Conservation (phyloP, 2,797 vertebrate species). For the Muraenolepis orangiensis region DNA sequence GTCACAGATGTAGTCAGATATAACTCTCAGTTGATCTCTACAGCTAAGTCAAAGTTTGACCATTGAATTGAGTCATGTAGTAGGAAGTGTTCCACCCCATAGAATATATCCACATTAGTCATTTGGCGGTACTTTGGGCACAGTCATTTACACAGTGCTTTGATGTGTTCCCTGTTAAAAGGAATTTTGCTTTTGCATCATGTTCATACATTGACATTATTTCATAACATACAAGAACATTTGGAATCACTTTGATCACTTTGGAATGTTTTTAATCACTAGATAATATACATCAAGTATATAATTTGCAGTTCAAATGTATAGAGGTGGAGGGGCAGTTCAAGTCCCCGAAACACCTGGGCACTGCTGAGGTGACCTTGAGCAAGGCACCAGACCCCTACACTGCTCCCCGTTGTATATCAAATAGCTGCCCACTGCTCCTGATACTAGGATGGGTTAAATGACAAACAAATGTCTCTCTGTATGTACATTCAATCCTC, state of each 20-base stretch:
- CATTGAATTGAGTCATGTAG: slow-evolving; percentile 27
- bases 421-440: too few relatives aligned
- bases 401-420: too few relatives aligned
- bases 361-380: too few relatives aligned
- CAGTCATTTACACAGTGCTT: background rate
- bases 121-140: background rate
- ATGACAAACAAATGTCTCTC: too few relatives aligned
- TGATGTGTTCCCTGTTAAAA: background rate
- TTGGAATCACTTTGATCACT: slow-evolving; percentile 9
- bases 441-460: too few relatives aligned
- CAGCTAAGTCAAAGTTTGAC: slow-evolving; percentile 51
- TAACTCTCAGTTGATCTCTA: slow-evolving; percentile 47
- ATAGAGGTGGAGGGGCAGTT: too few relatives aligned
- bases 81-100: background rate
- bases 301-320: background rate
- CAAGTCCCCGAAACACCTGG: too few relatives aligned
- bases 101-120: background rate
- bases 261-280: background rate
- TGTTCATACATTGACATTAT: background rate
- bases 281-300: background rate
- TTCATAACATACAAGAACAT: background rate
- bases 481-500: too few relatives aligned
- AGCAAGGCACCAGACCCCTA: too few relatives aligned
- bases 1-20: background rate
- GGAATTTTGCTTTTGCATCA: background rate